Evolutionary conservation across 2,113 vertebrate genomes (phyloP), one percentile per base, ranked within the genome.

Genomic region (Charadrius vociferus): DNA sequence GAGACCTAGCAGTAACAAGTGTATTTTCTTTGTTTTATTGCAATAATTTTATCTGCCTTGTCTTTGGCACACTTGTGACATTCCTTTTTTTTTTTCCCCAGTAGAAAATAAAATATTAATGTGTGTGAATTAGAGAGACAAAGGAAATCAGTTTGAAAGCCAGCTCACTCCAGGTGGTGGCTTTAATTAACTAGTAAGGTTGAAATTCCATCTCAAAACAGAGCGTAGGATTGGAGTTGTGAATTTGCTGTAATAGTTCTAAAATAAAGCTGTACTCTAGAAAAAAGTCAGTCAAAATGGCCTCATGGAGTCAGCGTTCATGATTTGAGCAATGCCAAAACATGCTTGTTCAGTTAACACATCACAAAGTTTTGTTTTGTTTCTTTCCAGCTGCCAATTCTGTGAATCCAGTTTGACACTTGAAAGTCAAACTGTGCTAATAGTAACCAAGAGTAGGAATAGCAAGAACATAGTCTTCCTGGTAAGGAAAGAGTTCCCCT

Each of bases 31-130:
- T 97, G 78, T 93, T 97, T 97, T 96, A 95, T 94, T 94, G 90
- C 84, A 91, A 92, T 96, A 97, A 95, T 97, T 96, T 97, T 92
- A 80, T 96, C 93, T 95, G 65, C 92, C 94, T 96, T 92, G 86
- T 95, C 95, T 96, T 93, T 91, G 83, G 58, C 62, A 95, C 73
- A 72, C 81, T 73, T 94, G 29, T 87, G 63, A 68, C 92, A 30
- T 81, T 87, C 53, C 61, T 95, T 96, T 93, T 32, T 77, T 71
- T 81, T 71, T 88, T 95, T 89, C 88, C 91, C 9, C 24, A 81
- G 34, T 37, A 92, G 93, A 97, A 93, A 97, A 96, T 97, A 97
- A 97, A 97, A 97, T 97, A 96, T 97, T 97, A 97, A 97, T 95
- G 26, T 81, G 53, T 89, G 67, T 93, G 89, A 96, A 96, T 94